Base-by-base conservation (phyloP, 2,113 vertebrate species). In the Varanus komodoensis region DNA sequence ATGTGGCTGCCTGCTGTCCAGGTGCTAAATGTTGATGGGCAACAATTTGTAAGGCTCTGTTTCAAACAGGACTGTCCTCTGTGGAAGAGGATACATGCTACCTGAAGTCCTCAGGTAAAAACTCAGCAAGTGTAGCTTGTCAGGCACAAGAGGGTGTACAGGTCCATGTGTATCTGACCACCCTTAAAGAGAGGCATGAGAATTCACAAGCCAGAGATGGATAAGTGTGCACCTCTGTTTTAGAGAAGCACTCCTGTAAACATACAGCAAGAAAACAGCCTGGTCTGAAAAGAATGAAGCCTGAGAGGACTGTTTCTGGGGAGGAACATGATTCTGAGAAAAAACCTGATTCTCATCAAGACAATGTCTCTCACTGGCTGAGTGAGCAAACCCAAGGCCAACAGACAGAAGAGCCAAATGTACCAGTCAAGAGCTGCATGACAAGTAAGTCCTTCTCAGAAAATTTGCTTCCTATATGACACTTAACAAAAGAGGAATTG, bases 271-370 rank as follows among this genome's bases (percentile, higher is more conserved):
- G 87, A 64, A 19, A 75, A 17, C 86, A 48, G 68, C 73, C 86
- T 0, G 15, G 8, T 0, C 27, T 54, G 0, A 69, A 25, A 38
- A 54, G 84, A 52, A 85, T 3, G 7, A 84, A 34, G 17, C 52
- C 82, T 1, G 27, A 19, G 0, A 1, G 2, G 25, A 0, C 8
- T 0, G 0, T 80, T 0, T 44, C 2, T 21, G 71, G 12, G 0
- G 48, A 14, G 73, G 67, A 57, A 86, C 19, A 79, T 2, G 3
- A 1, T 34, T 6, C 71, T 61, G 21, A 77, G 73, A 57, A 75
- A 61, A 77, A 0, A 25, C 89, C 7, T 0, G 14, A 1, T 6
- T 38, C 50, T 15, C 21, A 2, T 32, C 87, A 0, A 1, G 27
- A 93, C 80, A 23, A 80, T 19, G 68, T 8, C 0, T 19, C n/a